A percentile compares a stretch with the other conserved stretches of the same genome.
Conservation (phyloP, 2,797 vertebrate species). For the Hemitrygon akajei region DNA sequence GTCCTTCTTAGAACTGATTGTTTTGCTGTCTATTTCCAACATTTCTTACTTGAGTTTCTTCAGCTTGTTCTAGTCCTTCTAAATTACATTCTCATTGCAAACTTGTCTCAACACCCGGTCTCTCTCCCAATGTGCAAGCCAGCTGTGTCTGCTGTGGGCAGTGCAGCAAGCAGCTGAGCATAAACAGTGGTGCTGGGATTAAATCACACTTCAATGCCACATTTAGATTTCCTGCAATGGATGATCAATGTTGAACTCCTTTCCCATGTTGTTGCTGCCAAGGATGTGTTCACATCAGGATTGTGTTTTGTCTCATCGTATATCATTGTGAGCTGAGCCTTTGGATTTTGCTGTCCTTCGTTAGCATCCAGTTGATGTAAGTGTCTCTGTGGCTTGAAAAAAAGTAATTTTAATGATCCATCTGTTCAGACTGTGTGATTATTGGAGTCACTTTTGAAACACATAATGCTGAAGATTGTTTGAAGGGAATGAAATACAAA, state of each 20-base stretch:
- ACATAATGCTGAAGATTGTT: too few species aligned
- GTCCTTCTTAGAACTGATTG: too few species aligned
- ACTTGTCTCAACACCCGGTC: neutral
- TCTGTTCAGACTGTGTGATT: too few species aligned
- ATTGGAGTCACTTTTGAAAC: too few species aligned
- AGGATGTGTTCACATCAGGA: neutral
- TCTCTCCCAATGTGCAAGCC: neutral
- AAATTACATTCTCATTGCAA: too few species aligned
- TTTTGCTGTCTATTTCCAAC: neutral
- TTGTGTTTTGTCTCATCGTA: constrained; percentile 22
- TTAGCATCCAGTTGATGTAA: constrained; percentile 4
- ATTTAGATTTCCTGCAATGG: neutral
- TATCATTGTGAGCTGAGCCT: neutral
- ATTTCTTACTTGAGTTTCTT: neutral
- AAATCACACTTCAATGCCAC: neutral
- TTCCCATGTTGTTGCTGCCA: neutral
- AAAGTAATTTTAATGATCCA: too few species aligned
- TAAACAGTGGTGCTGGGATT: too few species aligned
- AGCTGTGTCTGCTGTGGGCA: neutral
- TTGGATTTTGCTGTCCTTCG: neutral
- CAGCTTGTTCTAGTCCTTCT: too few species aligned
- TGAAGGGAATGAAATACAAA: too few species aligned
- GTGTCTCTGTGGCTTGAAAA: too few species aligned
- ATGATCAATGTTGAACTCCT: too few species aligned
- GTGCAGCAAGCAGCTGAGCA: neutral